Evolutionary conservation across 2,113 vertebrate species (phyloP), one percentile per base, ranked within the genome.

Genomic region (Limnothrissa miodon): DNA sequence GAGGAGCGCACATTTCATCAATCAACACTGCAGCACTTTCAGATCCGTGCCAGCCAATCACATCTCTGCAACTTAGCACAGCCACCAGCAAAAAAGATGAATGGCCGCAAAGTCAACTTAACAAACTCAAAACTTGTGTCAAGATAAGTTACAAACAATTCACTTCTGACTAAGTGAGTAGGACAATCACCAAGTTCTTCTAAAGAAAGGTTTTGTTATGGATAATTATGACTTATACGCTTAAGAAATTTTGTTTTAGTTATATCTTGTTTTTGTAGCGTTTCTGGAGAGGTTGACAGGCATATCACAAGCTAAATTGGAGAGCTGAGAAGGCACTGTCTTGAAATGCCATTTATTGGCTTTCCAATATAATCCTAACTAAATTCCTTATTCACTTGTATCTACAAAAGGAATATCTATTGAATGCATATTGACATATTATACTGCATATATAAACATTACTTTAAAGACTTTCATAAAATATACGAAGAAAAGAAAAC

Each of bases 1-100:
- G 66, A 74, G 66, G 13, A 74, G 66, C 66, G 15, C 66, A 33
- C 29, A 74, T 74, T 74, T 74, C 36, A 74, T 74, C 66, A 74
- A 74, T 74, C 66, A 74, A 74, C 66, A 74, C 36, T 36, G 66
- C 66, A 70, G 66, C 25, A 36, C 66, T 70, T 33, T 1, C 66
- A 70, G 25, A 4, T 33, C 33, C 33, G 13, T 70, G 66, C 66
- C 66, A 74, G 66, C 66, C 66, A 36, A 74, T 36, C 66, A 74
- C 66, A 74, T 9, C 42, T 3, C 29, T 29, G 33, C 19, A 29
- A 39, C 33, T 74, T 29, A 74, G 66, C 29, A 29, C 66, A 39
- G 15, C 66, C 36, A 74, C 1, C 0, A 33, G 66, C 25, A 5
- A 29, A 5, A 29, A 74, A 74, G 66, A 74, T 74, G 11, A 74